Evolutionary conservation across 2,888 invertebrate genomes (phyloP), one percentile per base, ranked within the genome.

Genomic region (Cerastoderma edule): DNA sequence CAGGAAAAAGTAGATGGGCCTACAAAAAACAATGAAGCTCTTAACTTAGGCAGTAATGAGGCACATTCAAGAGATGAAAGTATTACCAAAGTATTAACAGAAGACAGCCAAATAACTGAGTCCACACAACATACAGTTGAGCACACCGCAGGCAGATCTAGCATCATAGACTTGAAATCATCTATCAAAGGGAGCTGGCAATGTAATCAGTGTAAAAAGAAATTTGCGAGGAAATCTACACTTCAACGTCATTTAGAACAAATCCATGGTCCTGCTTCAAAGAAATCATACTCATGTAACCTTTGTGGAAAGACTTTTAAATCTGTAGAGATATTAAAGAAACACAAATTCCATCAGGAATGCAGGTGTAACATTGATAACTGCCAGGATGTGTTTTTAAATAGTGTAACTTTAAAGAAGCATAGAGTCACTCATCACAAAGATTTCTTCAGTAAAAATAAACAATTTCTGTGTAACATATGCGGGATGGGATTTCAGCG

Each of bases 401-500:
- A 6, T 57, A 4, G 13, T 22, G 13, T 0, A n/a, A 28, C 32
- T 2, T 22, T 57, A 2, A 32, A 3, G 30, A 57, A 57, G 22
- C 57, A 57, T 33, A 57, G 28, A 22, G 0, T 2, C 4, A 3
- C 6, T 16, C n/a, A 5, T 19, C 57, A 57, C 22, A 57, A 57
- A n/a, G 57, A 57, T 28, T 13, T 28, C 0, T 16, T 30, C 19
- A n/a, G n/a, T n/a, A 32, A 32, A 19, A 33, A 8, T 3, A 2
- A 19, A 22, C 16, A 5, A 32, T 57, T 57, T 32, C 33, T 57
- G n/a, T 57, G 57, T n/a, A 57, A 8, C n/a, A 4, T 57, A 1
- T 57, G 57, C 33, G 57, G 57, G 16, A 30, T 5, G 33, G 57
- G 4, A 57, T 57, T 57, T 28, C 16, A 32, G 32, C 8, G 33